phyloP scores from a whole-genome alignment of 2,113 vertebrate genomes.

The Petaurus breviceps region DNA sequence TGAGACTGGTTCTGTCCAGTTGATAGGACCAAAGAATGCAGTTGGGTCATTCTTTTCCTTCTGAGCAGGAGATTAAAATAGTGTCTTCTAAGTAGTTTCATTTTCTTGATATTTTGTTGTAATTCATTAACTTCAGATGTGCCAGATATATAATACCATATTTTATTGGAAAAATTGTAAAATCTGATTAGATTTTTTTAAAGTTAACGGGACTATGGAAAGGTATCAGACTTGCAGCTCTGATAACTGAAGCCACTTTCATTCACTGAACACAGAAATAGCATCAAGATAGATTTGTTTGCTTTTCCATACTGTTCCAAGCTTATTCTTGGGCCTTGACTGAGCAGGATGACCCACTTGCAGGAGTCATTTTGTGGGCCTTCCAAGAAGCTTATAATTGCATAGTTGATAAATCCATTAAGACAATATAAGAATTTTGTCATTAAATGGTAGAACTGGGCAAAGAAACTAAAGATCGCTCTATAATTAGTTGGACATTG shows the following conservation, averaged over 20 bases:
- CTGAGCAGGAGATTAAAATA: not conserved
- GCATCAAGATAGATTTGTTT: not conserved
- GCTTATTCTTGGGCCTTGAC: not conserved
- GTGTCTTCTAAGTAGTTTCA: not conserved
- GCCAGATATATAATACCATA: not conserved
- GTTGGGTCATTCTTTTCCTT: not conserved
- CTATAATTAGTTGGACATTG: not conserved
- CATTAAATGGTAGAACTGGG: not conserved
- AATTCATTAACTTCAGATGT: not conserved
- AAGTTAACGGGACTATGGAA: not conserved
- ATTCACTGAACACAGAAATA: too few relatives aligned
- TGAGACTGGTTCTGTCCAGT: too few relatives aligned
- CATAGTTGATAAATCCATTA: not conserved
- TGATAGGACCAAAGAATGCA: not conserved
- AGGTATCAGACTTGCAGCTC: not conserved
- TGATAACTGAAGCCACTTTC: too few relatives aligned
- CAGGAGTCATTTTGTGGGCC: not conserved
- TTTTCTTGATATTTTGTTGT: not conserved
- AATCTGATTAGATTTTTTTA: not conserved
- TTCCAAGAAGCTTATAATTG: not conserved
- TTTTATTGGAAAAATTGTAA: not conserved
- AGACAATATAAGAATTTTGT: not conserved
- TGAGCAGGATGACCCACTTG: not conserved
- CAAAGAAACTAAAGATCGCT: not conserved
- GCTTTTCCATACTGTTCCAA: fast-evolving